phyloP scores from a whole-genome alignment of 2,113 vertebrate genomes.

The Ceuthmochares aereus region DNA sequence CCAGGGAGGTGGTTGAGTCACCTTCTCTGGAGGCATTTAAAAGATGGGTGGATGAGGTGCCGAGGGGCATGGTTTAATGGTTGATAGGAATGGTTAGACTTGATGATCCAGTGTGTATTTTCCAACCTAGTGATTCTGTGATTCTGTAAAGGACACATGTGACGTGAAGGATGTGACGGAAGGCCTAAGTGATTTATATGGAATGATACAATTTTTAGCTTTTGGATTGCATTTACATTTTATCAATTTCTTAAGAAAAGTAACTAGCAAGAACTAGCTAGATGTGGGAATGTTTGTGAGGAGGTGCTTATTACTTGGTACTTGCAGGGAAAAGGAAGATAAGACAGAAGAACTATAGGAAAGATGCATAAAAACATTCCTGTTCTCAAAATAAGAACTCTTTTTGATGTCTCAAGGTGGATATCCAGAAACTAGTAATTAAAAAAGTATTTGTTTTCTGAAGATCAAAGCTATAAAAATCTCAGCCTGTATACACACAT shows the following conservation, averaged over 20 bases:
- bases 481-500: background rate
- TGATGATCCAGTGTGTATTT: too few species aligned
- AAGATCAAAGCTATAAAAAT: background rate
- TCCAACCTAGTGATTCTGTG: too few species aligned
- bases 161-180: background rate
- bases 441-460: background rate
- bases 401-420: background rate
- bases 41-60: too few species aligned
- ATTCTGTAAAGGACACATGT: fast-evolving
- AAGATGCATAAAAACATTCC: background rate
- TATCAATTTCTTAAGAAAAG: background rate
- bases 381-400: background rate
- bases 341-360: background rate
- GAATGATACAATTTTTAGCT: background rate
- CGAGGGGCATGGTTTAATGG: too few species aligned
- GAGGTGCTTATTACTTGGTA: background rate
- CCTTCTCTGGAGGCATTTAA: too few species aligned
- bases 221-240: background rate
- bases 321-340: background rate
- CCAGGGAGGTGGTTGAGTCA: too few species aligned
- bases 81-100: too few species aligned
- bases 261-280: background rate
- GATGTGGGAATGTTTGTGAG: background rate
- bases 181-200: background rate
- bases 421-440: background rate